Evolutionary conservation across 2,888 invertebrate species (phyloP).

Genomic region (Drosophila anomelani): DNA sequence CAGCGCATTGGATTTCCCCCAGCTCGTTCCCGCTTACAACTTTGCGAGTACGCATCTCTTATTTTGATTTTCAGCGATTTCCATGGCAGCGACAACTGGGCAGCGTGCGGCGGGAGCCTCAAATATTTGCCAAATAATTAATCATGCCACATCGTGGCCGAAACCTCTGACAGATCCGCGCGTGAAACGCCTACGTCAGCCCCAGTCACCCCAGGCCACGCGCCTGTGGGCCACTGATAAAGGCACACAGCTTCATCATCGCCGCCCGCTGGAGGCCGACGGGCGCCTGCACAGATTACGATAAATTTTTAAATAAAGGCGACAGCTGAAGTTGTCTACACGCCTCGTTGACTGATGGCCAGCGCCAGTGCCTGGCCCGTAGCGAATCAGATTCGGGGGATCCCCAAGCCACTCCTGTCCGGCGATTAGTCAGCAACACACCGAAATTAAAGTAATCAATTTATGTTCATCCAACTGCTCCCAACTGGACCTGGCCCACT

Average conservation of each 20-base stretch:
- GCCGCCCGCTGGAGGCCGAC: constrained; percentile 1
- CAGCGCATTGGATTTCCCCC: constrained; percentile 12
- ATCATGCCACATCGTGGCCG: constrained; percentile 67
- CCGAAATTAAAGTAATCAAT: constrained; percentile 38
- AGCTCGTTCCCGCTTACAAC: neutral
- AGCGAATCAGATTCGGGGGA: neutral
- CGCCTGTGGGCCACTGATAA: constrained; percentile 62
- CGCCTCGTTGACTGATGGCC: constrained; percentile 31
- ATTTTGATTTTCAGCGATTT: constrained; percentile 16
- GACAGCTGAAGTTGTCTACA: constrained; percentile 61
- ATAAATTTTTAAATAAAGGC: constrained; percentile 66
- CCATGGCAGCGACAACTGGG: constrained; percentile 17
- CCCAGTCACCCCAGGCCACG: constrained; percentile 2
- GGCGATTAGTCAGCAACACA: constrained; percentile 30
- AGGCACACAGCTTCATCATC: constrained; percentile 42
- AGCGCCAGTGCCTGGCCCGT: neutral
- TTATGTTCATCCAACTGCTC: constrained; percentile 10
- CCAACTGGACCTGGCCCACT: neutral
- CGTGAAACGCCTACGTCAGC: constrained; percentile 15
- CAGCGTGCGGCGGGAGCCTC: constrained; percentile 39
- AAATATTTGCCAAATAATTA: constrained; percentile 78
- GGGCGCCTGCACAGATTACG: constrained; percentile 53
- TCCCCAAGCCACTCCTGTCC: constrained; percentile 9
- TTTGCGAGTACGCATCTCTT: constrained; percentile 18
- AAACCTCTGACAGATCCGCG: constrained; percentile 34